Base-by-base conservation (phyloP, 2,113 vertebrate genomes). In the Nothoprocta pentlandii region DNA sequence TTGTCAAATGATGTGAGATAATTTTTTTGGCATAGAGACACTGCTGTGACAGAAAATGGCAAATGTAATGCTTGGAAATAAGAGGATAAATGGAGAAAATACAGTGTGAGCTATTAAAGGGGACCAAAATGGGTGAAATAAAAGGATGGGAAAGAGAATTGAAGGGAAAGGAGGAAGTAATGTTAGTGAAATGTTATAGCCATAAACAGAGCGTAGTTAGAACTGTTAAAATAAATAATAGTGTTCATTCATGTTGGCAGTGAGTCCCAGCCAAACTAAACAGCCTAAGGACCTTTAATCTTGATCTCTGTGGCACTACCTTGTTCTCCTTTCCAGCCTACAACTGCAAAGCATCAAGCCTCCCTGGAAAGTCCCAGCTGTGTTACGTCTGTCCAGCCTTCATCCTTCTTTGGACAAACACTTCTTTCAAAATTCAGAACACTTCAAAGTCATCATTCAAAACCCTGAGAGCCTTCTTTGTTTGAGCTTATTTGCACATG, bases 141-240 rank as follows among this genome's bases (percentile, higher is more conserved):
- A 80, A 51, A 82, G 1, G 25, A 47, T 66, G 42, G 32, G 47
- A 96, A 90, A 41, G 16, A 83, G 59, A n/a, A 12, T 26, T 86
- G 64, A 84, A 87, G 26, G 47, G 21, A 61, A 76, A 26, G 51
- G 16, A 73, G 49, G 75, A 85, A 89, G 87, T 75, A 41, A 74
- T 59, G 15, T 70, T 59, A 59, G 36, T 80, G 74, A 96, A 96
- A 87, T 63, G 32, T 62, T 94, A 32, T 36, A 86, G 44, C 32
- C 63, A 86, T 56, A 89, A 93, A 94, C 76, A 54, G 49, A 41
- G 51, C 76, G 75, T 80, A 51, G 42, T 12, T 78, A 62, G 28
- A 81, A 59, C 42, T 63, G 53, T 87, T 96, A 80, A 95, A 93
- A 94, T 79, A 92, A 93, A 94, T 87, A 86, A 61, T 54, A 90